Evolutionary conservation across 2,113 vertebrate genomes (phyloP), one percentile per base, ranked within the genome.

Genomic region (Asarcornis scutulata): DNA sequence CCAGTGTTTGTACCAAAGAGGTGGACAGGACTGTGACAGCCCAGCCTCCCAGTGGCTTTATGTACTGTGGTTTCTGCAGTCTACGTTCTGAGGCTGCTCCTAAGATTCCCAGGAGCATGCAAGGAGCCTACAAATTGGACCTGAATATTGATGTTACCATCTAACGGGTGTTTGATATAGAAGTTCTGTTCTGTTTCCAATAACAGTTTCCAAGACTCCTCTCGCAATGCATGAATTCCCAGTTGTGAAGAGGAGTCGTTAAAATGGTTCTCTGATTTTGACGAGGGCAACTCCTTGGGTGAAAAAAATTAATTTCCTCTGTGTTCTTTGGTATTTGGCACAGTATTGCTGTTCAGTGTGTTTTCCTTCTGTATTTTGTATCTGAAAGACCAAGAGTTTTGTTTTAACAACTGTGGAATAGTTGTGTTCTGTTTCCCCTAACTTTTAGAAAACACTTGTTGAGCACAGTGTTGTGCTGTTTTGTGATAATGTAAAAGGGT

Each of bases 301-400:
- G 25, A 23, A 36, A 89, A 73, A 20, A 14, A 88, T 31, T n/a
- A 13, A 67, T 4, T 78, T 6, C 88, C 83, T 89, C 38, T 92
- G 42, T 90, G 32, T 73, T 50, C 60, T 76, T 48, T 80, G 75
- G 62, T 90, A 23, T 86, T 90, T 88, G 87, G 72, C 72, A 63
- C 44, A 59, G 12, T 62, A 66, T 78, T 46, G 20, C 46, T 21
- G 46, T 40, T 78, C 59, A 29, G 2, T 73, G 53, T 62, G 60
- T 87, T 85, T 88, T 83, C 8, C 3, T 50, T 85, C 34, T 86
- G 40, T 5, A 6, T 86, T 73, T 76, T 88, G 55, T 72, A 88
- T 34, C 48, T 83, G 86, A 88, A 92, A 89, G 68, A 86, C 63
- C 72, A 75, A 44, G 60, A 81, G 89, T 95, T 74, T 89, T 91